phyloP scores from a whole-genome alignment of 2,113 vertebrate species.

The Fregetta grallaria region DNA sequence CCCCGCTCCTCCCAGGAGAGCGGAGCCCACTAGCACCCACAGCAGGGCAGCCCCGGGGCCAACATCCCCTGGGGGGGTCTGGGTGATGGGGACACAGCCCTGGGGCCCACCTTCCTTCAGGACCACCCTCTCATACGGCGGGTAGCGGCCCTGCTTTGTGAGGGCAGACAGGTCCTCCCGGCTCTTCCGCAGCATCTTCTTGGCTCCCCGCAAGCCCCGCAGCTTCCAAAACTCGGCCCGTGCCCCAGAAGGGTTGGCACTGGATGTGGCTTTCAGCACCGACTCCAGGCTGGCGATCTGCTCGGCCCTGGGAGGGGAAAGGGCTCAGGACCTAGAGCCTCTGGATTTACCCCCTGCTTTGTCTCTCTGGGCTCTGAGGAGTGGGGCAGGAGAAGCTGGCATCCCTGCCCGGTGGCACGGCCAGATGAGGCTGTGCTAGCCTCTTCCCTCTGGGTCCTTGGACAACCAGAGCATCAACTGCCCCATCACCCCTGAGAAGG shows the following conservation, averaged over 20 bases:
- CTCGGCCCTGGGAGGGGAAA: slow-evolving; percentile 82
- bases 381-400: neutral
- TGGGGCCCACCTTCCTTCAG: slow-evolving; percentile 86
- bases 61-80: neutral
- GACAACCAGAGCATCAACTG: neutral
- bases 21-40: rapidly evolving
- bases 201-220: slow-evolving; percentile 90
- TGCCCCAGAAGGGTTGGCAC: slow-evolving; percentile 65
- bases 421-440: neutral
- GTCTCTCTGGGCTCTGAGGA: neutral
- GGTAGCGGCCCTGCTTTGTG: slow-evolving; percentile 92
- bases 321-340: neutral
- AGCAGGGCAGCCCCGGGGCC: neutral
- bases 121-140: slow-evolving; percentile 89
- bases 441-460: neutral
- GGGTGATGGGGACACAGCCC: neutral
- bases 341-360: rapidly evolving
- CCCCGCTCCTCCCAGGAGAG: neutral
- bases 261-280: slow-evolving; percentile 64
- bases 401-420: rapidly evolving
- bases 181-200: slow-evolving; percentile 81
- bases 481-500: neutral
- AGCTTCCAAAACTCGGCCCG: slow-evolving; percentile 97
- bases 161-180: slow-evolving; percentile 90
- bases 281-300: slow-evolving; percentile 85